A percentile compares a stretch with the other conserved stretches of the same genome.
phyloP scores from a whole-genome alignment of 2,797 vertebrate genomes.

The Dromococcyx pavoninus region DNA sequence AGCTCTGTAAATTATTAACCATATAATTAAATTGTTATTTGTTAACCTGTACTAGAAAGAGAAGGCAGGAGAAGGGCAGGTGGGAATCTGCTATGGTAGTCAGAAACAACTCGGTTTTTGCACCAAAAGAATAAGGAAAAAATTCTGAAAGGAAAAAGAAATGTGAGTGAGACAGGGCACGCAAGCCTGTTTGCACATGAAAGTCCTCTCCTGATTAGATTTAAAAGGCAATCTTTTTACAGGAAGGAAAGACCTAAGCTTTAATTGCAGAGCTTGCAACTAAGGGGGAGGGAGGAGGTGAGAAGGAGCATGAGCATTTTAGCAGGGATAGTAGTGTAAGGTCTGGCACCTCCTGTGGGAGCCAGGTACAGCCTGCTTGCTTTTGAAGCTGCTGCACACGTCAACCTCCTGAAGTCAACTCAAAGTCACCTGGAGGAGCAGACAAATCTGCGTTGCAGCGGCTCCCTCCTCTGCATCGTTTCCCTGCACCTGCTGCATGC shows the following conservation, averaged over 20 bases:
- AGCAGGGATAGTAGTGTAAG: slow-evolving; percentile 12
- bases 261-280: slow-evolving; percentile 29
- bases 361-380: slow-evolving; percentile 42
- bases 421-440: slow-evolving; percentile 64
- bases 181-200: slow-evolving; percentile 42
- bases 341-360: slow-evolving; percentile 66
- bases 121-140: neutral
- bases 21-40: slow-evolving; percentile 62
- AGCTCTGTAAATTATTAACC: slow-evolving; percentile 78
- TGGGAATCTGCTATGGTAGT: slow-evolving; percentile 1
- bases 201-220: slow-evolving; percentile 62
- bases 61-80: neutral
- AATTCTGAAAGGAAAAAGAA: slow-evolving; percentile 20
- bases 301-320: slow-evolving; percentile 22
- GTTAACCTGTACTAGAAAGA: slow-evolving; percentile 43
- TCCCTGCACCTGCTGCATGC: slow-evolving; percentile 68
- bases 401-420: slow-evolving; percentile 59
- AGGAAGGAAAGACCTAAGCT: neutral
- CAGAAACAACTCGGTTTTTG: neutral
- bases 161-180: slow-evolving; percentile 36
- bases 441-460: neutral
- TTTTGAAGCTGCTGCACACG: slow-evolving; percentile 50
- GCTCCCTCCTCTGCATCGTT: neutral
- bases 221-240: slow-evolving; percentile 41
- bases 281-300: neutral